Evolutionary conservation across 2,797 vertebrate species (phyloP).

Genomic region (Vireo griseus): DNA sequence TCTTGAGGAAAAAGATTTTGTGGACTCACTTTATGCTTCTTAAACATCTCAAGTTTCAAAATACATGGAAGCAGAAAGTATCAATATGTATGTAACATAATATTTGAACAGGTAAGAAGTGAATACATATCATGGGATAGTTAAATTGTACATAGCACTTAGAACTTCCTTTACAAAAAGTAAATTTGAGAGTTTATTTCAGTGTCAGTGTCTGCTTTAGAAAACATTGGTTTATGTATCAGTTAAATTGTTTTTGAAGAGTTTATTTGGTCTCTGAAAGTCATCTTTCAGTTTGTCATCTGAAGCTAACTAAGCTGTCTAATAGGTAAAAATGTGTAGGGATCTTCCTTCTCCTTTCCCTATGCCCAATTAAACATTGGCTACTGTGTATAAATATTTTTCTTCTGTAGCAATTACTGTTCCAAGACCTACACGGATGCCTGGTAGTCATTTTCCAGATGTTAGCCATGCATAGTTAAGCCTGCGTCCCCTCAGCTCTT

Average conservation of each 20-base stretch:
- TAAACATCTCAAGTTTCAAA: background rate
- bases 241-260: background rate
- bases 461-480: background rate
- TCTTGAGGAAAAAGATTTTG: background rate
- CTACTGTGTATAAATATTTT: background rate
- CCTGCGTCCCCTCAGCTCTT: background rate
- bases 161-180: background rate
- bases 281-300: background rate
- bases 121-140: background rate
- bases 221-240: background rate
- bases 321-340: background rate
- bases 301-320: background rate
- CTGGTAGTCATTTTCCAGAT: background rate
- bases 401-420: background rate
- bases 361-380: background rate
- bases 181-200: background rate
- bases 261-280: background rate
- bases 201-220: background rate
- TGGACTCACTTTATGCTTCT: background rate
- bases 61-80: background rate
- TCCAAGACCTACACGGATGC: background rate
- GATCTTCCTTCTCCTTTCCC: background rate
- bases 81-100: background rate
- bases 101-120: background rate
- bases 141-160: background rate